These are phyloP conservation scores for Calephelis virginiensis DNA, from an alignment of 1,140 invertebrate genomes.

Conservation along the genomic window DNA sequence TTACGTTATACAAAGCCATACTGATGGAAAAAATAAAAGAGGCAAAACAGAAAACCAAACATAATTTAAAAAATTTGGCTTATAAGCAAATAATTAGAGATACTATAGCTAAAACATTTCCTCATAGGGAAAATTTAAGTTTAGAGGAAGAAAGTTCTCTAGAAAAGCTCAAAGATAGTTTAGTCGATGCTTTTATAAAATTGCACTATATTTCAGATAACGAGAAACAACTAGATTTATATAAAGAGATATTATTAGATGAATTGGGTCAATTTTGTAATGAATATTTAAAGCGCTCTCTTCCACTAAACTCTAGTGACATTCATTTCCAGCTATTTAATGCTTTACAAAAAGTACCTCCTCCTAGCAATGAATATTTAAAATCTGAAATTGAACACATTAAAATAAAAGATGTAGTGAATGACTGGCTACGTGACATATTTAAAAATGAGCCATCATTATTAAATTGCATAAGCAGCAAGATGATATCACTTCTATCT, in stretches of 20 bases:
- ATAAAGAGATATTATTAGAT: slow-evolving; percentile 30
- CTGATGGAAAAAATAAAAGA: slow-evolving; percentile 31
- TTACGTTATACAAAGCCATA: slow-evolving; percentile 1
- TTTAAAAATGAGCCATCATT: slow-evolving; percentile 22
- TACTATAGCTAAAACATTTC: slow-evolving; percentile 38
- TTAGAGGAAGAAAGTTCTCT: slow-evolving; percentile 31
- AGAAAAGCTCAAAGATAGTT: slow-evolving; percentile 40
- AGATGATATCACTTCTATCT: slow-evolving; percentile 24
- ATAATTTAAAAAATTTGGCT: slow-evolving; percentile 20
- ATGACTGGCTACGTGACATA: slow-evolving; percentile 33
- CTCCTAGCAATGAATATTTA: slow-evolving; percentile 33
- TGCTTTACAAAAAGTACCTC: slow-evolving; percentile 37
- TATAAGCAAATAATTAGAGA: slow-evolving; percentile 37
- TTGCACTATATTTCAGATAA: slow-evolving; percentile 32
- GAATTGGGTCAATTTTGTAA: slow-evolving; percentile 40
- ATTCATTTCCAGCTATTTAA: slow-evolving; percentile 38
- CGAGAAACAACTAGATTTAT: slow-evolving; percentile 28
- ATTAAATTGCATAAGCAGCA: slow-evolving; percentile 17
- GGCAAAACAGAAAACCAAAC: slow-evolving; percentile 28
- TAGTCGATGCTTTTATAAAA: slow-evolving; percentile 46
- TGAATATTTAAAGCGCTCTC: slow-evolving; percentile 36
- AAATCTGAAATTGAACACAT: slow-evolving; percentile 26
- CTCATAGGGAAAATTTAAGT: slow-evolving; percentile 18
- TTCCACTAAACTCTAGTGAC: slow-evolving; percentile 30
- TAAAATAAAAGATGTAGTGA: slow-evolving; percentile 34